A percentile compares a stretch with the other conserved stretches of the same genome.
Evolutionary conservation across 1,140 invertebrate species (phyloP).

Genomic region (Homarus americanus): DNA sequence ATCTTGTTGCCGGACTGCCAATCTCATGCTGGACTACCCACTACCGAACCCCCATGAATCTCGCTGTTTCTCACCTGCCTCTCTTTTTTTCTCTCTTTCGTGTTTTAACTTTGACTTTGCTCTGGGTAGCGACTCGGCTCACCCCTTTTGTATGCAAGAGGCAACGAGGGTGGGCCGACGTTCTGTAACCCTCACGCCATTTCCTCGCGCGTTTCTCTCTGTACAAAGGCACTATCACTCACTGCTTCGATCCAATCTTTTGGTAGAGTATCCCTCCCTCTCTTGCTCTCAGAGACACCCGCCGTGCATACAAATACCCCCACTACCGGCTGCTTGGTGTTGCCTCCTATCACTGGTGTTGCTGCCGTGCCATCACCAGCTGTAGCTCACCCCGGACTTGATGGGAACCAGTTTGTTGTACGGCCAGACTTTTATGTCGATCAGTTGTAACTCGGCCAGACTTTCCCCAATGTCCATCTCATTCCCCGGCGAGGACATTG

Average conservation of each 20-base stretch:
- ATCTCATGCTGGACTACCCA: background rate
- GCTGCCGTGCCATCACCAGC: no score
- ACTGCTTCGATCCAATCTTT: constrained; percentile 42
- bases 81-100: background rate
- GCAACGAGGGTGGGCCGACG: no score
- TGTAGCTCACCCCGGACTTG: no score
- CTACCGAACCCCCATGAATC: background rate
- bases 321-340: no score
- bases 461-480: no score
- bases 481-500: no score
- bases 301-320: constrained; percentile 15
- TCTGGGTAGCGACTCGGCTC: background rate
- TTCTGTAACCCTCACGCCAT: background rate
- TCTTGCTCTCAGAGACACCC: background rate
- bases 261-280: background rate
- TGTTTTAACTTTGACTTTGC: background rate
- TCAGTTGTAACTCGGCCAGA: no score
- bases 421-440: no score
- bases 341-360: no score
- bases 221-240: constrained; percentile 35
- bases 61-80: background rate
- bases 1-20: background rate
- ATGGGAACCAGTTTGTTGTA: no score
- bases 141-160: constrained; percentile 18
- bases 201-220: constrained; percentile 26